A percentile compares a stretch with the other conserved stretches of the same genome.
Conservation (phyloP, 1,140 invertebrate species). For the Sycophaga agraensis region DNA sequence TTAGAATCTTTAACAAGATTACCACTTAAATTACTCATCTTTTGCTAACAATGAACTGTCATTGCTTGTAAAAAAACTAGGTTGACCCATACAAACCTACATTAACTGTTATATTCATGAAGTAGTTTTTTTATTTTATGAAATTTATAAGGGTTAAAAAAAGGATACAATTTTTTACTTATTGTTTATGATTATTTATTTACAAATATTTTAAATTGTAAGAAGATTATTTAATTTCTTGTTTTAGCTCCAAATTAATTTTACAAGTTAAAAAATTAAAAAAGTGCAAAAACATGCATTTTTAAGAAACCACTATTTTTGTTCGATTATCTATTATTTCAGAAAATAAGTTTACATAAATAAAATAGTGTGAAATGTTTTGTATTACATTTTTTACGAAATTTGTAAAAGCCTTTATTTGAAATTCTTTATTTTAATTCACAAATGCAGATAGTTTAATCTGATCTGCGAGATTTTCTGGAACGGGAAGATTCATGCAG, state of each 20-base stretch:
- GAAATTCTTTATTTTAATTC: not conserved
- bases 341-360: constrained; percentile 5
- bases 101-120: too few species aligned
- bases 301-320: too few species aligned
- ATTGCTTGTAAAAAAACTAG: too few species aligned
- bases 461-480: constrained; percentile 19
- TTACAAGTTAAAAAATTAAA: not conserved
- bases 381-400: too few species aligned
- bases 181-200: constrained; percentile 6
- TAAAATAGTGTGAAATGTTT: constrained; percentile 11
- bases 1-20: too few species aligned
- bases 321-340: not conserved
- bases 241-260: not conserved
- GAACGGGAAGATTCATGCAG: constrained; percentile 21
- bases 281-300: too few species aligned
- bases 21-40: too few species aligned
- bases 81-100: too few species aligned
- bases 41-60: too few species aligned
- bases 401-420: too few species aligned
- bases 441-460: constrained; percentile 5
- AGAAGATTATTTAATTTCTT: not conserved
- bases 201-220: constrained; percentile 2
- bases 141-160: too few species aligned
- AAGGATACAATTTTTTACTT: not conserved
- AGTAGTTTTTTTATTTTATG: too few species aligned